Evolutionary conservation across 35 echinoderm and acorn worm species (phyloP), one percentile per base, ranked within the genome.

Genomic region (Hemicentrotus pulcherrimus): DNA sequence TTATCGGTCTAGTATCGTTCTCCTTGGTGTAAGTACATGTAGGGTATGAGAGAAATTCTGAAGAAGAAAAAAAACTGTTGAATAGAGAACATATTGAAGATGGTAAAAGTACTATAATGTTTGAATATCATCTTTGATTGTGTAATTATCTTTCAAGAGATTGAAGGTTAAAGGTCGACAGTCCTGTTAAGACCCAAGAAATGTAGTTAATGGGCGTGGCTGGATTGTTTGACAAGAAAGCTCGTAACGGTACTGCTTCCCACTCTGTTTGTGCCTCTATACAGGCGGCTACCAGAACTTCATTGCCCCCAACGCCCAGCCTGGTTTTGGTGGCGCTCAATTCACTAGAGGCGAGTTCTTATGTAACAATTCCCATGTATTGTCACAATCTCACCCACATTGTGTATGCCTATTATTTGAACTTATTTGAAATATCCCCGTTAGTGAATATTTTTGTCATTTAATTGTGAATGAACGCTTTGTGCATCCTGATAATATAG

Each of bases 201-300:
- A 55, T 55, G 50, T 55, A 55, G 50, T 55, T 2, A 78, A 78
- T 78, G 65, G 22, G 65, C 19, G n/a, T 24, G 65, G 50, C 5
- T 78, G 28, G 61, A 70, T 22, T 70, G 61, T 70, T 14, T 70
- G 15, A 6, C 18, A 18, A 70, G 19, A 22, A 70, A 70, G 22
- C 65, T 90, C 45, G 46, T 90, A 90, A 90, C 32, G 19, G 88
- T 93, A 58, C 91, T 48, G n/a, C 88, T 41, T 90, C 30, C 91
- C 45, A 24, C 46, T 55, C 46, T 93, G n/a, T 93, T 93, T 93
- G 13, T 93, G 91, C 91, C 91, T 93, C 32, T 93, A 58, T 93
- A 93, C 91, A 93, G 91, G 46, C 48, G 91, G 91, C 46, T 93
- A 93, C 91, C 91, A 93, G 91, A 93, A 93, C 91, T 93, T 93